Evolutionary conservation across 2,113 vertebrate species (phyloP), one percentile per base, ranked within the genome.

Genomic region (Carollia perspicillata): DNA sequence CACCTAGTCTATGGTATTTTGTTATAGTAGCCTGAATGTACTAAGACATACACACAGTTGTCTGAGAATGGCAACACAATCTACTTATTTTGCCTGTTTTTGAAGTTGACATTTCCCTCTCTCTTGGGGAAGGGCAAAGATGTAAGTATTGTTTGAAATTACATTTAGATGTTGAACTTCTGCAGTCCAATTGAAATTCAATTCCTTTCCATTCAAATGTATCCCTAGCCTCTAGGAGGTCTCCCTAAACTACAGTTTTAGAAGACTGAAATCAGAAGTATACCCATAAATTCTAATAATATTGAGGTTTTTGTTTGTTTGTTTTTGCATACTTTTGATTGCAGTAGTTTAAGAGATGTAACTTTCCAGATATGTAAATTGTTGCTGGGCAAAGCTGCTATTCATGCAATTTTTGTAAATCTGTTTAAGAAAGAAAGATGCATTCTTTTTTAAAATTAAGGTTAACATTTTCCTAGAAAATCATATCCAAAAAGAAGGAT

Each of bases 181-280:
- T 28, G 4, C 3, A 33, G 22, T 58, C 85, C 10, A 71, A 49
- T 49, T 85, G n/a, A 94, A 33, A 88, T 35, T 75, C 72, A 75
- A 75, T 47, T 16, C 6, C 22, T 16, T 77, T 79, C 30, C 42
- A 63, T 88, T 85, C 44, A 94, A 23, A 88, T 35, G 4, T 53
- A 49, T 49, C 13, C 18, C 33, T 77, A 58, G 55, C 14, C 23
- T 60, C 22, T 53, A 75, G 18, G 23, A 78, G 6, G n/a, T 89
- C 68, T 83, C 40, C 47, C 11, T 8, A 77, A 80, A 44, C 6
- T 16, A 66, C 6, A 28, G 12, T 37, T 92, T 63, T 75, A 72
- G 30, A 78, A 94, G 30, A 65, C 17, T 58, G 4, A 95, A 78
- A 66, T 85, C 26, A 96, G 77, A 94, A 90, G 68, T 28, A 81